phyloP scores from a whole-genome alignment of 1,140 invertebrate species.

The Apis dorsata region DNA sequence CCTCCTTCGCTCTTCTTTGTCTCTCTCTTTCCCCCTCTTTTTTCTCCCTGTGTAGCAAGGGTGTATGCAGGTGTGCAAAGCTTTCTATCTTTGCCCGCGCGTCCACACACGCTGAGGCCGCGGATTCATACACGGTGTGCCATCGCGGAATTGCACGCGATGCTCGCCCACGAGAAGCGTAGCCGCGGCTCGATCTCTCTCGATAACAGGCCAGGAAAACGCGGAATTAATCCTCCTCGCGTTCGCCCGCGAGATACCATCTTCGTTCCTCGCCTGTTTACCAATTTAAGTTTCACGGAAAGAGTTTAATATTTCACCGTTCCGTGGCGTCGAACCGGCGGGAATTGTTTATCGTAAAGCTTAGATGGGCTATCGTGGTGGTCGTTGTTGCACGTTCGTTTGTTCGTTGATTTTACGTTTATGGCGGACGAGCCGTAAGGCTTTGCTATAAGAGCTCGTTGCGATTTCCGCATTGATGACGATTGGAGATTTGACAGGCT shows the following conservation, averaged over 20 bases:
- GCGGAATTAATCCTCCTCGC: slow-evolving; percentile 27
- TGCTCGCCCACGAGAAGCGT: not conserved
- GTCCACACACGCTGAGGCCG: not conserved
- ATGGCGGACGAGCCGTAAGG: no score
- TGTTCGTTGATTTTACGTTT: not conserved
- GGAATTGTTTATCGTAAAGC: not conserved
- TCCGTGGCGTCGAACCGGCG: not conserved
- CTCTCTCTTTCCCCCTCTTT: not conserved
- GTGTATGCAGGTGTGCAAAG: slow-evolving; percentile 48
- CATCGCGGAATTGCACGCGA: slow-evolving; percentile 33
- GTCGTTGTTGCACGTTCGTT: not conserved
- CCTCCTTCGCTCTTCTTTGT: not conserved
- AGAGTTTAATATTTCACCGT: not conserved
- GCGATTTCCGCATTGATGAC: not conserved
- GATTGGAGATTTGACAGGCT: no score
- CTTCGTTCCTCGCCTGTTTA: slow-evolving; percentile 3
- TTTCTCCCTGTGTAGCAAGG: slow-evolving; percentile 28
- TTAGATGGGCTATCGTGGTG: not conserved
- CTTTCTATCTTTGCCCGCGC: slow-evolving; percentile 52
- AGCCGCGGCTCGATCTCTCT: not conserved
- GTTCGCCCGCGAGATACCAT: not conserved
- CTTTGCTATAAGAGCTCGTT: not conserved
- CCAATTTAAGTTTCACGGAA: not conserved
- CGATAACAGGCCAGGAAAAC: slow-evolving; percentile 22
- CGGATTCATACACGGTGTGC: slow-evolving; percentile 38